Percentiles rank a stretch among this genome's conserved stretches.
These are phyloP conservation scores for Perithous albicinctus DNA, from an alignment of 2,888 invertebrate species.

Conservation along the genomic window DNA sequence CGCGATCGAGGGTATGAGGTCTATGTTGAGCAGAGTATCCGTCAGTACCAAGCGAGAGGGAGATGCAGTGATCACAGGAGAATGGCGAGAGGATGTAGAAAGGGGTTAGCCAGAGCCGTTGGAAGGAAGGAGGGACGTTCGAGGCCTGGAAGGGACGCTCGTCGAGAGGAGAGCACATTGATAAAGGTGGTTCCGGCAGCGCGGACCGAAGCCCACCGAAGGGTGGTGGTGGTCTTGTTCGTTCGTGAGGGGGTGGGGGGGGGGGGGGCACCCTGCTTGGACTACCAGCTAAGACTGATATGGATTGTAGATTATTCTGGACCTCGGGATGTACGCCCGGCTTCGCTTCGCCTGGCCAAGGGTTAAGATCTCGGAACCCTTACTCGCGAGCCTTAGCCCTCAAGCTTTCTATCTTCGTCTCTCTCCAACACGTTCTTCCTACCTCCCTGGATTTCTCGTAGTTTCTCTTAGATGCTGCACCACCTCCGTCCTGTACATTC, in stretches of 20 bases:
- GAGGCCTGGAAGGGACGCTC: conserved; percentile 70
- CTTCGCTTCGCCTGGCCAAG: conserved; percentile 80
- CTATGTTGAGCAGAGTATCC: conserved; percentile 56
- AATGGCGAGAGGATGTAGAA: conserved; percentile 72
- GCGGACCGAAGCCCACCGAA: conserved; percentile 45
- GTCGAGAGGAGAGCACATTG: conserved; percentile 72
- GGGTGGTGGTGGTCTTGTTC: conserved; percentile 61
- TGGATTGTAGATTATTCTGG: conserved; percentile 85
- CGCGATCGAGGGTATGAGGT: conserved; percentile 31
- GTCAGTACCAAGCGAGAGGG: conserved; percentile 60
- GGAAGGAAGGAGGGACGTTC: conserved; percentile 63
- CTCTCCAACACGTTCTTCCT: conserved; percentile 71
- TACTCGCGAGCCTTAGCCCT: conserved; percentile 64
- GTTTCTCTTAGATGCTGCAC: conserved; percentile 59
- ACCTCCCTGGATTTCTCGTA: conserved; percentile 53
- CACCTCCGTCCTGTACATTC: conserved; percentile 63
- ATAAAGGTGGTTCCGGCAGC: conserved; percentile 78
- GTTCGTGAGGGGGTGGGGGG: conserved; percentile 16
- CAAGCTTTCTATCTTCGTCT: conserved; percentile 53
- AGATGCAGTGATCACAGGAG: conserved; percentile 64
- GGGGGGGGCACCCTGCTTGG: conserved; percentile 75
- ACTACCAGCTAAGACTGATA: conserved; percentile 84
- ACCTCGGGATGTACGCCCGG: conserved; percentile 81
- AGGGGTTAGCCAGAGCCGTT: conserved; percentile 61
- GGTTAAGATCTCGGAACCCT: conserved; percentile 80